Evolutionary conservation across 2,888 invertebrate species (phyloP).

Genomic region (Hetaerina titia): DNA sequence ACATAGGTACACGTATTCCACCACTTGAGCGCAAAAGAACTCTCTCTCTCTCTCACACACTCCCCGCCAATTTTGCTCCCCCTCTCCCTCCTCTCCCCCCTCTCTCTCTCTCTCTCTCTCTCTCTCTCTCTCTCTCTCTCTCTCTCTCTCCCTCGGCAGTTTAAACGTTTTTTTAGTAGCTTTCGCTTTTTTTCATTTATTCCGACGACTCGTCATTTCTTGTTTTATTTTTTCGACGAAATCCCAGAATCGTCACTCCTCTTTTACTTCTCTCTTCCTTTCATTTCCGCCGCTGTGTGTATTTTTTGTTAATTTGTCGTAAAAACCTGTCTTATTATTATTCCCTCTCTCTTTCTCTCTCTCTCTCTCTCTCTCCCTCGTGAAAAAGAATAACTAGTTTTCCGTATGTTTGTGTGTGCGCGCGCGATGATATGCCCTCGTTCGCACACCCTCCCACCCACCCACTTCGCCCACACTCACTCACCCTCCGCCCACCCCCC

Average conservation of each 20-base stretch:
- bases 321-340: not conserved
- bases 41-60: not conserved
- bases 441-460: not conserved
- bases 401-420: not conserved
- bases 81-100: not conserved
- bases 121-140: not conserved
- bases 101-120: too few relatives aligned
- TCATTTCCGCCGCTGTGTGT: not conserved
- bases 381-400: too few relatives aligned
- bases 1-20: not conserved
- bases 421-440: not conserved
- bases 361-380: not conserved
- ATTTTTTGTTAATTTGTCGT: not conserved
- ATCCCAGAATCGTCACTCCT: not conserved
- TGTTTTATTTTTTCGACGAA: not conserved
- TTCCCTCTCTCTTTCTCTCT: not conserved
- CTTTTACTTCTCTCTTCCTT: not conserved
- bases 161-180: not conserved
- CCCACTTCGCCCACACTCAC: too few relatives aligned
- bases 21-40: not conserved
- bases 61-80: too few relatives aligned
- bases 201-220: not conserved
- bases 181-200: not conserved
- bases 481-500: too few relatives aligned
- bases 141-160: not conserved